Evolutionary conservation across 2,888 invertebrate species (phyloP).

Genomic region (Ischnus inquisitorius): DNA sequence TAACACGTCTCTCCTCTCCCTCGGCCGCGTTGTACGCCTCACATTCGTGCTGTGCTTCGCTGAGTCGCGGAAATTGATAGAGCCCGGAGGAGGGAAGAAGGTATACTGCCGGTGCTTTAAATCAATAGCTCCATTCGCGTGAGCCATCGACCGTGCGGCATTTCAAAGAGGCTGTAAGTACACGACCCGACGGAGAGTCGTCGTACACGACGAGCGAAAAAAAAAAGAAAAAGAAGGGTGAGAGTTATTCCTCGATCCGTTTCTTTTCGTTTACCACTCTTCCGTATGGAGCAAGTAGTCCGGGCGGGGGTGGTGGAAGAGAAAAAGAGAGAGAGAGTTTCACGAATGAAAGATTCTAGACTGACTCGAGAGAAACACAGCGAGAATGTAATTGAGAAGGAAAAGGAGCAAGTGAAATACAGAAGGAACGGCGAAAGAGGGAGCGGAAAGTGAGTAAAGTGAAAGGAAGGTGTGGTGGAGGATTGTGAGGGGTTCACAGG

Average conservation of each 20-base stretch:
- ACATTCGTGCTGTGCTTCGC: conserved; percentile 38
- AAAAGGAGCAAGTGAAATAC: conserved; percentile 12
- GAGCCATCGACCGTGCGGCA: conserved; percentile 59
- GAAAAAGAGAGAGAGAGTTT: neutral
- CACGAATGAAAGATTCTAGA: conserved; percentile 51
- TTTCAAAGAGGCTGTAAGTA: conserved; percentile 60
- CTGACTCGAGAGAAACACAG: conserved; percentile 49
- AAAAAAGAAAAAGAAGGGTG: conserved; percentile 37
- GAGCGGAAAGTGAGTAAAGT: conserved; percentile 28
- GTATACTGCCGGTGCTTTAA: conserved; percentile 56
- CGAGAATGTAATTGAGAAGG: conserved; percentile 47
- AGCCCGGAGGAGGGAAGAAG: conserved; percentile 49
- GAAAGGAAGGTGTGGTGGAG: conserved; percentile 45
- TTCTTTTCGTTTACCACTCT: conserved; percentile 33
- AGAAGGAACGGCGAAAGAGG: conserved; percentile 21
- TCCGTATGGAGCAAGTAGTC: conserved; percentile 16
- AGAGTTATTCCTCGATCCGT: conserved; percentile 42
- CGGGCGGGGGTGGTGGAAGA: no score
- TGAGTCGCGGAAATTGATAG: conserved; percentile 66
- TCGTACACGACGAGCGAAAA: conserved; percentile 9
- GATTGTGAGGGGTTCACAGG: conserved; percentile 29
- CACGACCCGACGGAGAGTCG: conserved; percentile 32
- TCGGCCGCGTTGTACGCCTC: conserved; percentile 12
- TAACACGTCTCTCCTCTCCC: conserved; percentile 56
- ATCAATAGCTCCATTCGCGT: conserved; percentile 68